Evolutionary conservation across 2,888 invertebrate genomes (phyloP).

Genomic region (Mythimna loreyi): DNA sequence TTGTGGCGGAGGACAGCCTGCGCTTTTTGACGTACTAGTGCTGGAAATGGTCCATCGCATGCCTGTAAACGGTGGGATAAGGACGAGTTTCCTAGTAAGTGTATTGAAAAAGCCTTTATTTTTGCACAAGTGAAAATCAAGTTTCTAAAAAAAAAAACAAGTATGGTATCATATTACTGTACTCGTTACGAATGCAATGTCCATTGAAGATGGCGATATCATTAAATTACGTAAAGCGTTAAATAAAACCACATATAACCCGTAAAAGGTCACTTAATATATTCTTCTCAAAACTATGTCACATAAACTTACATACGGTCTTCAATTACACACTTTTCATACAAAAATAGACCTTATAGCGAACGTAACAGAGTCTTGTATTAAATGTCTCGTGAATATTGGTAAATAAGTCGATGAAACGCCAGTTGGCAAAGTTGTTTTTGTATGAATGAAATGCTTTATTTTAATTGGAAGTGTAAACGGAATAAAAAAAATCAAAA

Average conservation of each 20-base stretch:
- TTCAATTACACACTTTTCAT: neutral
- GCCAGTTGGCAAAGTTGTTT: neutral
- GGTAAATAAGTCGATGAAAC: slow-evolving; percentile 5
- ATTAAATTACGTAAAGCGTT: slow-evolving; percentile 23
- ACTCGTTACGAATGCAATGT: neutral
- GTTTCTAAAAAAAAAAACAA: no score
- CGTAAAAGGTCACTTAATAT: slow-evolving; percentile 24
- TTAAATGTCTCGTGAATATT: neutral
- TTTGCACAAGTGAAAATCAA: no score
- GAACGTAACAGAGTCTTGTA: neutral
- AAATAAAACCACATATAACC: neutral
- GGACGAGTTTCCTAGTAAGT: no score
- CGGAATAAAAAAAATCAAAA: no score
- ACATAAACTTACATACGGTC: slow-evolving; percentile 6
- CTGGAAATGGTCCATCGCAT: no score
- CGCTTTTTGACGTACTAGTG: no score
- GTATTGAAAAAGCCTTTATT: no score
- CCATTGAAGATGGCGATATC: neutral
- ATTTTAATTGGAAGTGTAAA: neutral
- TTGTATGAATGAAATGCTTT: neutral
- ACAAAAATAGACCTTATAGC: neutral
- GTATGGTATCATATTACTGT: no score
- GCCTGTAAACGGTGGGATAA: no score
- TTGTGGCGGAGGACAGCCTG: no score
- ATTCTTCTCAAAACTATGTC: slow-evolving; percentile 32